phyloP scores from a whole-genome alignment of 2,113 vertebrate genomes.

The Erpornis zantholeuca region DNA sequence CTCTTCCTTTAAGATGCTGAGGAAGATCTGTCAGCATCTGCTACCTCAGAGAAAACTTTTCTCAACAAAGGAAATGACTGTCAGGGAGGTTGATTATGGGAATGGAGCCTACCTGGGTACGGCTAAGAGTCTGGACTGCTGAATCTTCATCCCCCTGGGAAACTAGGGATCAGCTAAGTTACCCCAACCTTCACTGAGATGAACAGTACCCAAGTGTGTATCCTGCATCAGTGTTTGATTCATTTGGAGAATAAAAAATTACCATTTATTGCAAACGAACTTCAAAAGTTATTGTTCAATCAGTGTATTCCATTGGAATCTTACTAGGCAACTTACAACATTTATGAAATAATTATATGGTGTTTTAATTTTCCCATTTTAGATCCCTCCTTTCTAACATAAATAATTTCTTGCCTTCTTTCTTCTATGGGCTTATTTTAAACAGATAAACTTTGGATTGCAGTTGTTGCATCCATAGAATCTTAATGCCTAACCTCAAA shows the following conservation, averaged over 20 bases:
- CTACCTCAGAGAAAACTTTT: background rate
- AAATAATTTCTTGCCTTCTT: background rate
- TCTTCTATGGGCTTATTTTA: background rate
- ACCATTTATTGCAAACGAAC: background rate
- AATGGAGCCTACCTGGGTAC: background rate
- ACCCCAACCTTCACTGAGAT: background rate
- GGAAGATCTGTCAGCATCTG: background rate
- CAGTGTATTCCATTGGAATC: background rate
- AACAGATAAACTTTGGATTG: background rate
- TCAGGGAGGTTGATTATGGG: background rate
- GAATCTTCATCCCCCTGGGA: background rate
- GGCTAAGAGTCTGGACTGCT: background rate
- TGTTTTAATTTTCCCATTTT: background rate
- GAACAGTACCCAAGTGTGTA: rapidly evolving
- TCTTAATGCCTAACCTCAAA: constrained; percentile 33
- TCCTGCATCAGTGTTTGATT: background rate
- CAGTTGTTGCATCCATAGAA: constrained; percentile 3
- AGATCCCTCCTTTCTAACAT: background rate
- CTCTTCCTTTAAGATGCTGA: background rate
- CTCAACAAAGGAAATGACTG: background rate
- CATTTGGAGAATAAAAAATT: background rate
- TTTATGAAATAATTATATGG: background rate
- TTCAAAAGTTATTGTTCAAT: background rate
- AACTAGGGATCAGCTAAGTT: background rate
- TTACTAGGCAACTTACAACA: background rate